A percentile compares a stretch with the other conserved stretches of the same genome.
These are phyloP conservation scores for Channa argus DNA, from an alignment of 2,113 vertebrate species.

Conservation along the genomic window DNA sequence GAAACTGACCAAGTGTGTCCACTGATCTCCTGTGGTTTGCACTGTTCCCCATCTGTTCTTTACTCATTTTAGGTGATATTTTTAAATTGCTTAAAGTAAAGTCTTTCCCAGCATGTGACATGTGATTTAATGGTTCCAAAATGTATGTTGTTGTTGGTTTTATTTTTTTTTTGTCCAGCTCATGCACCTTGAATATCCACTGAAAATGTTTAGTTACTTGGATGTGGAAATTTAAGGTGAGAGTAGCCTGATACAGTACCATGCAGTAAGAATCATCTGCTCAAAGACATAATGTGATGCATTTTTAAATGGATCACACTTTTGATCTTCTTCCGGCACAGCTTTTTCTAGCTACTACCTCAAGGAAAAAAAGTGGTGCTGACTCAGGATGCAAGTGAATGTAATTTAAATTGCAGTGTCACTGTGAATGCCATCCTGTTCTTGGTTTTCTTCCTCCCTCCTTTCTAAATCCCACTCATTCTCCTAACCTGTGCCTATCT, in stretches of 20 bases:
- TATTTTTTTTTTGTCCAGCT: background rate
- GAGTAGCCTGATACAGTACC: background rate
- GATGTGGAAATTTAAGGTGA: conserved; percentile 17
- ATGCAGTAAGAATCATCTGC: conserved; percentile 28
- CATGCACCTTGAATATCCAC: background rate
- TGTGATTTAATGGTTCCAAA: background rate
- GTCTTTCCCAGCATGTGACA: conserved; percentile 16
- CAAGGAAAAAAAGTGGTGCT: background rate
- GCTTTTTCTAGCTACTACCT: too few species aligned
- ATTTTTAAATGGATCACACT: background rate
- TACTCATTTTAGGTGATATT: background rate
- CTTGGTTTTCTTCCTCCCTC: conserved; percentile 22
- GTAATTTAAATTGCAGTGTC: conserved; percentile 11
- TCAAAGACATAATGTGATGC: conserved; percentile 1
- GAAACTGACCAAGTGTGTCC: conserved; percentile 25
- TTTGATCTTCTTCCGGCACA: background rate
- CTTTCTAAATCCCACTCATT: conserved; percentile 12
- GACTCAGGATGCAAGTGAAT: conserved; percentile 33
- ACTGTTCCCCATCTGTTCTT: conserved; percentile 34
- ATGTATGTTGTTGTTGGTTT: background rate
- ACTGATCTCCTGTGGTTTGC: conserved; percentile 69
- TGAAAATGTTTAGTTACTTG: conserved; percentile 25
- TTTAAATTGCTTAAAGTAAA: background rate
- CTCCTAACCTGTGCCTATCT: conserved; percentile 73
- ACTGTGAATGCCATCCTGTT: conserved; percentile 23